These are phyloP conservation scores for Falco concolor DNA, from an alignment of 2,797 vertebrate genomes.

Conservation along the genomic window DNA sequence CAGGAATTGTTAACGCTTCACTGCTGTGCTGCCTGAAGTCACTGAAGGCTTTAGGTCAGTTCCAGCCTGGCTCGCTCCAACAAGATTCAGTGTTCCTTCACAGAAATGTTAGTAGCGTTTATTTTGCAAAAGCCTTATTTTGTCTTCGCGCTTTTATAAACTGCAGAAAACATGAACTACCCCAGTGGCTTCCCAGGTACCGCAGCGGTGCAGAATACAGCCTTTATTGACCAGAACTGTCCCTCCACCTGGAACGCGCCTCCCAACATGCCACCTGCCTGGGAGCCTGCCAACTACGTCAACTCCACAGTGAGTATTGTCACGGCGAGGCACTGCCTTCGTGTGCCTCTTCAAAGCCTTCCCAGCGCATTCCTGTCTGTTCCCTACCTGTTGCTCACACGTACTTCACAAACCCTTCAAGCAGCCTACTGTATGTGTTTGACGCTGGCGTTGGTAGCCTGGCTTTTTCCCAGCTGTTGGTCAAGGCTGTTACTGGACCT, in stretches of 20 bases:
- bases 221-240: constrained; percentile 72
- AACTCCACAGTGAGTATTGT: constrained; percentile 72
- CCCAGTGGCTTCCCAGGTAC: constrained; percentile 78
- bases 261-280: constrained; percentile 72
- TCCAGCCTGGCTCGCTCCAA: background rate
- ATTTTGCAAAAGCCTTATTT: background rate
- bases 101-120: background rate
- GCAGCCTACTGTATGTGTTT: background rate
- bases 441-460: background rate
- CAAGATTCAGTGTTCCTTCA: background rate
- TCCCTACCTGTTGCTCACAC: background rate
- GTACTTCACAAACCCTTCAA: background rate
- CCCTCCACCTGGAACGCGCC: constrained; percentile 72
- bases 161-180: constrained; percentile 86
- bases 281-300: constrained; percentile 86
- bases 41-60: background rate
- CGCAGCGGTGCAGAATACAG: constrained; percentile 76
- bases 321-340: background rate
- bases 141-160: constrained; percentile 11
- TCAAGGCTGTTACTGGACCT: background rate
- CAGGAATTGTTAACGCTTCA: background rate
- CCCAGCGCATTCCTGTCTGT: background rate
- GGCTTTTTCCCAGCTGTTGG: background rate
- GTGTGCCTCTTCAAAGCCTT: background rate
- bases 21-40: background rate